These are phyloP conservation scores for Melitaea athalia DNA, from an alignment of 2,888 invertebrate genomes.

Conservation along the genomic window DNA sequence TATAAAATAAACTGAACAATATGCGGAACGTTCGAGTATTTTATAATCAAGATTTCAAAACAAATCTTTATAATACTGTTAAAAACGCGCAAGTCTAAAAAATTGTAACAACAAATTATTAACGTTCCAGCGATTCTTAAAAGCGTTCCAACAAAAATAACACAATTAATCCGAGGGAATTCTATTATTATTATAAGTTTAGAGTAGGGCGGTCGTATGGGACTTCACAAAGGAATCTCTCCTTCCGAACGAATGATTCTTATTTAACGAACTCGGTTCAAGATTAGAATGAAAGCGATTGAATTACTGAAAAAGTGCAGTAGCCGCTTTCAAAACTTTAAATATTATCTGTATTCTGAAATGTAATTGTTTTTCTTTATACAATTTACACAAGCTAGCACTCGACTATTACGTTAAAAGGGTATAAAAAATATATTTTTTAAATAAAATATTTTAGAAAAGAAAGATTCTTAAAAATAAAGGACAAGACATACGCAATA, in stretches of 20 bases:
- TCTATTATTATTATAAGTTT: conserved; percentile 70
- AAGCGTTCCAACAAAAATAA: conserved; percentile 66
- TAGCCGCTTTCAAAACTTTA: neutral
- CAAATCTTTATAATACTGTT: conserved; percentile 20
- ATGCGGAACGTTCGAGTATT: neutral
- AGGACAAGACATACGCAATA: no score
- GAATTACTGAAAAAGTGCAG: neutral
- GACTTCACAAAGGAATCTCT: conserved; percentile 63
- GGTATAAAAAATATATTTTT: no score
- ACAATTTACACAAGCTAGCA: no score
- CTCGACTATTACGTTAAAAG: no score
- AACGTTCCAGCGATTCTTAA: conserved; percentile 55
- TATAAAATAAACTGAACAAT: neutral
- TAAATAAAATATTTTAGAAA: no score
- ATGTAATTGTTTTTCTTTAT: no score
- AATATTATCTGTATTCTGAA: neutral
- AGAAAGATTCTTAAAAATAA: no score
- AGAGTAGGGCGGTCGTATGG: conserved; percentile 57
- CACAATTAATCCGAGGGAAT: conserved; percentile 67
- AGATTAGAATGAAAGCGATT: conserved; percentile 41
- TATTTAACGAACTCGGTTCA: conserved; percentile 48
- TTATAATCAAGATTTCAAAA: conserved; percentile 8
- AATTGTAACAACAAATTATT: conserved; percentile 61
- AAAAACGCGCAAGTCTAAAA: conserved; percentile 27
- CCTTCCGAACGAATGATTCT: conserved; percentile 63